Base-by-base conservation (phyloP, 2,797 vertebrate species). In the Paguma larvata region DNA sequence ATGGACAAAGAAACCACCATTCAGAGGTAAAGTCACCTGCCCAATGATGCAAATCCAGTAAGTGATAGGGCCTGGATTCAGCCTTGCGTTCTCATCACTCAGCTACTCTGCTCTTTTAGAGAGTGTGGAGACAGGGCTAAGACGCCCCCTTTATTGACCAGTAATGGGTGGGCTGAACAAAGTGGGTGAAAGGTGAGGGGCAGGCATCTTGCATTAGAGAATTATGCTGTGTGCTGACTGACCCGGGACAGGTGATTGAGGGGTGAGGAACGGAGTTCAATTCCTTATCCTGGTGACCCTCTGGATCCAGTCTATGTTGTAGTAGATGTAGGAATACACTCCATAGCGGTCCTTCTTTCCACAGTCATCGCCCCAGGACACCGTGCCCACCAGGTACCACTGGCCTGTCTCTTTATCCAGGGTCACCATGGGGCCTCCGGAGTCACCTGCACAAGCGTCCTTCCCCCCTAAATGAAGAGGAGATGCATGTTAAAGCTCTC, bases 361-460 rank as follows among this genome's bases (percentile, higher is more conserved):
- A 30, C 98, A 99, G 19, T 98, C 98, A 0, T 97, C 98, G 0
- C 98, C 98, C 98, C 98, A 99, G 78, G 98, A 99, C 65, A 99
- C 98, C 0, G 92, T 97, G 53, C 98, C 98, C 23, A 98, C 94
- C 59, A 98, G 97, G 91, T 98, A 96, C 98, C 98, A 99, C 2
- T 85, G 97, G 53, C 97, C 91, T 7, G 21, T 97, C 19, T 92
- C 73, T 14, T 8, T 70, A 92, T 97, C 97, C 70, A 94, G 34
- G 27, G 98, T 97, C 85, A 98, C 98, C 98, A 99, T 98, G 32
- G 98, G 98, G 15, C 98, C 98, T 18, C 98, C 98, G 13, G 98
- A 99, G 72, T 99, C 98, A 2, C 98, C 98, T 0, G 97, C 92
- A 80, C 98, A 99, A 41, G 98, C 98, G 0, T 99, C 98, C 73